phyloP scores from a whole-genome alignment of 2,888 invertebrate genomes.

The Synanthedon formicaeformis region DNA sequence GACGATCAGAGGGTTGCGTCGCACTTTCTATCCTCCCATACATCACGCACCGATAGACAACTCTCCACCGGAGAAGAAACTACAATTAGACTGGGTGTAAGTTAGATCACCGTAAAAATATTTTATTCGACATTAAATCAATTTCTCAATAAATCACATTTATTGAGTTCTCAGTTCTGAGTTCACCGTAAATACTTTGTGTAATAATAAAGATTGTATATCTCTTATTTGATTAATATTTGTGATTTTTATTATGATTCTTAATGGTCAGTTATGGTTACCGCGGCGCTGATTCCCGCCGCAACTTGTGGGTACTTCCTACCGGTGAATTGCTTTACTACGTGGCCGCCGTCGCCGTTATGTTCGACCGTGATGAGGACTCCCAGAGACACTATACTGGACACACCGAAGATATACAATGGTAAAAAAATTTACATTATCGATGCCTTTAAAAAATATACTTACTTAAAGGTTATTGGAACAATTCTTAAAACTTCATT shows the following conservation, averaged over 20 bases:
- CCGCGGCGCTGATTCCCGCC: slow-evolving; percentile 88
- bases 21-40: slow-evolving; percentile 89
- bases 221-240: background rate
- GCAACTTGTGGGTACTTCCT: slow-evolving; percentile 92
- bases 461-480: too few relatives aligned
- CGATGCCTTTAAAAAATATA: too few relatives aligned
- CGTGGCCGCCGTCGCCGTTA: slow-evolving; percentile 91
- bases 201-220: background rate
- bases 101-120: slow-evolving; percentile 8
- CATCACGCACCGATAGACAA: slow-evolving; percentile 88
- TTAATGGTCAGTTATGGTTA: slow-evolving; percentile 86
- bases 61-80: slow-evolving; percentile 87
- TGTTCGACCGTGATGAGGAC: slow-evolving; percentile 88
- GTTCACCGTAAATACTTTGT: too few relatives aligned
- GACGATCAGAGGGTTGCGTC: slow-evolving; percentile 82
- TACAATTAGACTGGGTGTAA: slow-evolving; percentile 93
- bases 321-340: slow-evolving; percentile 94
- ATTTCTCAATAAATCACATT: too few relatives aligned
- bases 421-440: slow-evolving; percentile 62
- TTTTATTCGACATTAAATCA: too few relatives aligned
- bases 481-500: too few relatives aligned
- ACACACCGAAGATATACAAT: slow-evolving; percentile 94
- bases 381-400: slow-evolving; percentile 90
- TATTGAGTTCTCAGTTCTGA: too few relatives aligned
- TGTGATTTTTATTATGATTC: background rate